A percentile compares a stretch with the other conserved stretches of the same genome.
phyloP scores from a whole-genome alignment of 2,888 invertebrate genomes.

The Microplitis manilae region DNA sequence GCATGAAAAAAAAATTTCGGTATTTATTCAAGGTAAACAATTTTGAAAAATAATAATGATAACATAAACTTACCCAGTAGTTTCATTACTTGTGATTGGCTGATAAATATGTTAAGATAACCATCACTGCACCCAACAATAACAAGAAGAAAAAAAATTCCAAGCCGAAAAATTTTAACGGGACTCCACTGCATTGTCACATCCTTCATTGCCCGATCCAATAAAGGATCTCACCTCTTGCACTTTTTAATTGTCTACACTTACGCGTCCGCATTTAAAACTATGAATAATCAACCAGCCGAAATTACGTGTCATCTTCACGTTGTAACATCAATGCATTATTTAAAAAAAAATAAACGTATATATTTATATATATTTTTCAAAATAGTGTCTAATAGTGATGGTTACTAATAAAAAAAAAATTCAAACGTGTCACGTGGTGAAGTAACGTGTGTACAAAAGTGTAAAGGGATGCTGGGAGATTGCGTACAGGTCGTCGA shows the following conservation, averaged over 20 bases:
- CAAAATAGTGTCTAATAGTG: too few relatives aligned
- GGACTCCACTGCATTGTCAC: conserved; percentile 63
- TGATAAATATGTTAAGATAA: conserved; percentile 86
- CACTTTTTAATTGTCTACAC: conserved; percentile 28
- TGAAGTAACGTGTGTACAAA: conserved; percentile 13
- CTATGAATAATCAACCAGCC: background rate
- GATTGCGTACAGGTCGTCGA: conserved; percentile 49
- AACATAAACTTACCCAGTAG: conserved; percentile 78
- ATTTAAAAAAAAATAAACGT: background rate
- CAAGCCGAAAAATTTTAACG: conserved; percentile 65
- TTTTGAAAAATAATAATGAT: conserved; percentile 13
- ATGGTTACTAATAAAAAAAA: background rate
- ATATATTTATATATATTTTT: too few relatives aligned
- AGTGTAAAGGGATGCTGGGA: conserved; percentile 35
- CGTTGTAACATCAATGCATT: background rate
- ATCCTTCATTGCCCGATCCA: conserved; percentile 51
- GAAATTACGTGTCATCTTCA: background rate
- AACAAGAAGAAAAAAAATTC: conserved; percentile 62
- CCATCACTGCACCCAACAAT: conserved; percentile 74
- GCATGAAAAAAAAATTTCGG: background rate
- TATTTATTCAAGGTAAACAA: background rate
- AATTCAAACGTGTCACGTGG: conserved; percentile 1
- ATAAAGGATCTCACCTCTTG: conserved; percentile 15
- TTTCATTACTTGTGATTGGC: conserved; percentile 85
- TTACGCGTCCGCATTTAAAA: conserved; percentile 27